Conservation (phyloP, 2,797 vertebrate species). For the Rhinophrynus dorsalis region DNA sequence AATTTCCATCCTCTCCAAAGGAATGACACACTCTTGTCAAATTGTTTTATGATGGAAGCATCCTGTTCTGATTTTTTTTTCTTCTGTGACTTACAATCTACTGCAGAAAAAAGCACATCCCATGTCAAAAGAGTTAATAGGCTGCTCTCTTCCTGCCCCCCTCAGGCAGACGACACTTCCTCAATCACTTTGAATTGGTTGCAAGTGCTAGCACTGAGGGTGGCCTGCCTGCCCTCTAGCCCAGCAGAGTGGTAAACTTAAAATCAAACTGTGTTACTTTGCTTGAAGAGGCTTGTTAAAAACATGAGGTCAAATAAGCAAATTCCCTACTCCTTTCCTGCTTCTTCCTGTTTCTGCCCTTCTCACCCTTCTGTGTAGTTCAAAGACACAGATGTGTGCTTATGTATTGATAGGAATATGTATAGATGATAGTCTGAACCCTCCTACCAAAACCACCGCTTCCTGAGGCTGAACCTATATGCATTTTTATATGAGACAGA, state of each 20-base stretch:
- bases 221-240: conserved; percentile 48
- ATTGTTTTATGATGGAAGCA: conserved; percentile 59
- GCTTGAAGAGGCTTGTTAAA: conserved; percentile 53
- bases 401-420: neutral
- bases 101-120: conserved; percentile 27
- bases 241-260: conserved; percentile 34
- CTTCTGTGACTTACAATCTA: neutral
- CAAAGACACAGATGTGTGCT: conserved; percentile 13
- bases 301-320: conserved; percentile 53
- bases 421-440: neutral
- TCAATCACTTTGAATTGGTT: conserved; percentile 59
- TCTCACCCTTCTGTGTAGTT: conserved; percentile 17
- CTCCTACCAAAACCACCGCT: too few relatives aligned
- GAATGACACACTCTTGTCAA: conserved; percentile 64
- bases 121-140: conserved; percentile 54
- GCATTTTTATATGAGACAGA: too few relatives aligned
- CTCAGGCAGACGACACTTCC: conserved; percentile 57
- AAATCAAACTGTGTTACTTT: conserved; percentile 45
- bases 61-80: conserved; percentile 58
- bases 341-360: conserved; percentile 12
- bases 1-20: conserved; percentile 56
- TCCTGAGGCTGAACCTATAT: too few relatives aligned
- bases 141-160: conserved; percentile 58
- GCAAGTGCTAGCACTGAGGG: conserved; percentile 56
- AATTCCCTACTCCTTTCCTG: conserved; percentile 27